Evolutionary conservation across 2,113 vertebrate species (phyloP).

Genomic region (Clarias batrachus): DNA sequence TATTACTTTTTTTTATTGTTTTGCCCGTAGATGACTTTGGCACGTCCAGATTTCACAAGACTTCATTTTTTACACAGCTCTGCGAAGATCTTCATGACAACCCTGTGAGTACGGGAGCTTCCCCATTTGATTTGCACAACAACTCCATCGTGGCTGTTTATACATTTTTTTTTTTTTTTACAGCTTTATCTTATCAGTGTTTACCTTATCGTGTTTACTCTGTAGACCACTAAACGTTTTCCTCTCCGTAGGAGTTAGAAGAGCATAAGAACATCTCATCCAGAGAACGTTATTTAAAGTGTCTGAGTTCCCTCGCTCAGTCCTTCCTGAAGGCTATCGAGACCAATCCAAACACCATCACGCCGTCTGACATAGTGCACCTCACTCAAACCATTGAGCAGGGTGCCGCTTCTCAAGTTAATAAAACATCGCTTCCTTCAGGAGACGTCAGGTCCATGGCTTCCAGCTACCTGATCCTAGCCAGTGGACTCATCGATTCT

Average conservation of each 20-base stretch:
- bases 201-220: background rate
- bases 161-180: background rate
- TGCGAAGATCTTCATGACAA: conserved; percentile 56
- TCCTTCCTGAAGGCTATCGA: conserved; percentile 53
- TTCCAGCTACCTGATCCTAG: conserved; percentile 53
- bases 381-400: conserved; percentile 52
- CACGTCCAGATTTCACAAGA: conserved; percentile 57
- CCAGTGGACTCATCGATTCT: conserved; percentile 52
- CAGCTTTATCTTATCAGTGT: conserved; percentile 8
- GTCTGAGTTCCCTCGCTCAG: conserved; percentile 55
- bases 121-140: background rate
- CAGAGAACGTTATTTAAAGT: conserved; percentile 48
- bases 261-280: conserved; percentile 50
- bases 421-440: conserved; percentile 5
- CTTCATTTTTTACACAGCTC: conserved; percentile 64
- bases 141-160: background rate
- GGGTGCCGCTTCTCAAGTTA: conserved; percentile 41
- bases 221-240: background rate
- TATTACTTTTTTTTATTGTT: conserved; percentile 8
- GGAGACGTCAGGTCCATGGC: conserved; percentile 44
- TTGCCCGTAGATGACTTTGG: conserved; percentile 56
- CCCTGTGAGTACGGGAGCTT: conserved; percentile 62
- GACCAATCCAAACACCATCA: conserved; percentile 44
- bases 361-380: conserved; percentile 49
- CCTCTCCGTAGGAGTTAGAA: conserved; percentile 54